A percentile compares a stretch with the other conserved stretches of the same genome.
Conservation (phyloP, 1,140 invertebrate genomes). For the Drosophila micromelanica region DNA sequence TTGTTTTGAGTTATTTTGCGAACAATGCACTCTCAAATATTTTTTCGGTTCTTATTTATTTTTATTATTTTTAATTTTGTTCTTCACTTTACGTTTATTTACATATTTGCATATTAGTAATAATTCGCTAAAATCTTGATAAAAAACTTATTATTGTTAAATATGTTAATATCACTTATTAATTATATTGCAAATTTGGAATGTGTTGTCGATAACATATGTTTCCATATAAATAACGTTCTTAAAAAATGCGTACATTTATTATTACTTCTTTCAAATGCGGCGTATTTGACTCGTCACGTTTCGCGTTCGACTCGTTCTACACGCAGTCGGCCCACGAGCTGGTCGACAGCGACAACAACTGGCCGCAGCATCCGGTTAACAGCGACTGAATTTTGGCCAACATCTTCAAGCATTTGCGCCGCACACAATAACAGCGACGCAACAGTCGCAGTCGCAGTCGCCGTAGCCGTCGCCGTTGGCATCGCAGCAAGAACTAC, state of each 20-base stretch:
- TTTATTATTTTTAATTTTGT: neutral
- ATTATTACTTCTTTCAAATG: constrained; percentile 27
- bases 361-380: constrained; percentile 72
- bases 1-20: constrained; percentile 48
- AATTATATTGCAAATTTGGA: neutral
- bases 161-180: constrained; percentile 7
- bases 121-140: constrained; percentile 22
- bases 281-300: constrained; percentile 13
- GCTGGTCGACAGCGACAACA: constrained; percentile 55
- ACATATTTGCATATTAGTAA: constrained; percentile 46
- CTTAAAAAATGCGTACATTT: neutral
- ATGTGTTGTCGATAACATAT: constrained; percentile 1
- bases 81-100: neutral
- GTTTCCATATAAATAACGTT: neutral
- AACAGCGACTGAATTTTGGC: constrained; percentile 66
- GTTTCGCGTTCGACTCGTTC: constrained; percentile 30
- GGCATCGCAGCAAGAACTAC: constrained; percentile 61
- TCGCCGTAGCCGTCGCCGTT: constrained; percentile 12
- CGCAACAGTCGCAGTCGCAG: constrained; percentile 53
- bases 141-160: constrained; percentile 14
- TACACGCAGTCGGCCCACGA: constrained; percentile 23
- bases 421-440: constrained; percentile 56
- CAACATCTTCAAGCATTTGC: constrained; percentile 36
- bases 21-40: constrained; percentile 52
- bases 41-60: constrained; percentile 7